phyloP scores from a whole-genome alignment of 2,888 invertebrate genomes.

The Trissolcus japonicus region DNA sequence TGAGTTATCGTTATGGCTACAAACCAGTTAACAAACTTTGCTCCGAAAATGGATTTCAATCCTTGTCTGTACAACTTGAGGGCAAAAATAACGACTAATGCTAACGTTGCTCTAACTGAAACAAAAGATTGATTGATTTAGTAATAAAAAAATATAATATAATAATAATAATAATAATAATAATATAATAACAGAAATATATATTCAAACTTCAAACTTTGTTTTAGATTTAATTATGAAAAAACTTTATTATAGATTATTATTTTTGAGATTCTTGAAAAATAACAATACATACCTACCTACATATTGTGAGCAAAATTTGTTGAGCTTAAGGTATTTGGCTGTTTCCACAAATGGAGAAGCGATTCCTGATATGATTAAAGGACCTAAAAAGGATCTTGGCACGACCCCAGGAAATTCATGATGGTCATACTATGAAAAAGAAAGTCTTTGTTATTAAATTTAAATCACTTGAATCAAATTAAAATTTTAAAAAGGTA shows the following conservation, averaged over 20 bases:
- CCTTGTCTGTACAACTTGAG: conserved; percentile 86
- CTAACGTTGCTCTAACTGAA: conserved; percentile 89
- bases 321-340: conserved; percentile 83
- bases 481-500: no score
- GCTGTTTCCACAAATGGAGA: conserved; percentile 85
- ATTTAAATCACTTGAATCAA: no score
- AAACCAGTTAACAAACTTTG: conserved; percentile 88
- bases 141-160: no score
- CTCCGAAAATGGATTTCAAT: conserved; percentile 87
- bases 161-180: no score
- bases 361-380: conserved; percentile 86
- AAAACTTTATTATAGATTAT: neutral
- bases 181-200: no score
- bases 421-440: conserved; percentile 95
- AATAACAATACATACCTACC: conserved; percentile 79
- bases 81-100: conserved; percentile 84
- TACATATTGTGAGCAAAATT: conserved; percentile 92
- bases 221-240: no score
- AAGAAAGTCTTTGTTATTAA: conserved; percentile 15
- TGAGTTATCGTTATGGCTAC: conserved; percentile 91
- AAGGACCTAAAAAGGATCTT: conserved; percentile 94
- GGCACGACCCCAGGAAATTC: conserved; percentile 99
- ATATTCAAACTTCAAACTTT: no score
- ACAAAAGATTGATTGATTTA: conserved; percentile 62
- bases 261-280: neutral